Percentiles rank a stretch among this genome's conserved stretches.
phyloP scores from a whole-genome alignment of 2,797 vertebrate genomes.

The Sebastes trivittatus region DNA sequence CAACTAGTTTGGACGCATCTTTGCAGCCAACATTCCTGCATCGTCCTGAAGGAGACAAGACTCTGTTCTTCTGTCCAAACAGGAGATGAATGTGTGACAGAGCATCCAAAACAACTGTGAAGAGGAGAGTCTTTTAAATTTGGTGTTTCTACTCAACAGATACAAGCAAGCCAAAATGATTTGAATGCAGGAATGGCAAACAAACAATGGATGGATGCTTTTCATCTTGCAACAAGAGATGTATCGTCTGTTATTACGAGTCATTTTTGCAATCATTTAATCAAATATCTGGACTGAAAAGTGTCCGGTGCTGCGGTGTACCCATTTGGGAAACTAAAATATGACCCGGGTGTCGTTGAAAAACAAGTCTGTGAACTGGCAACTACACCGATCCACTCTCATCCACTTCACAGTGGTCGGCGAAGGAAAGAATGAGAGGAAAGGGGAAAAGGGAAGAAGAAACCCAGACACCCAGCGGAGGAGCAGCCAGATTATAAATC shows the following conservation, averaged over 20 bases:
- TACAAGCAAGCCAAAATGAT: not conserved
- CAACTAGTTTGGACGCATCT: not conserved
- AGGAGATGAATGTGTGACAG: not conserved
- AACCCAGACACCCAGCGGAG: conserved; percentile 47
- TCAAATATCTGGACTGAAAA: not conserved
- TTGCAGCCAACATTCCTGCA: conserved; percentile 27
- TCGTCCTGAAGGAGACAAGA: conserved; percentile 18
- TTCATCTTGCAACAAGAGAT: not conserved
- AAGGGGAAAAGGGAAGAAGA: conserved; percentile 25
- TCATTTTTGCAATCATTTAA: not conserved
- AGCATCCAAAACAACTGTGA: not conserved
- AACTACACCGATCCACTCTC: conserved; percentile 5
- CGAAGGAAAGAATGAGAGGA: conserved; percentile 17
- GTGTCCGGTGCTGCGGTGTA: not conserved
- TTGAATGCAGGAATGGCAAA: not conserved
- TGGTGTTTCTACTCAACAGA: not conserved
- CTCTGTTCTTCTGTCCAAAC: not conserved
- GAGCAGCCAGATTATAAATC: conserved; percentile 65
- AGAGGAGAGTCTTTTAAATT: not conserved
- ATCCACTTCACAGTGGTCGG: conserved; percentile 4
- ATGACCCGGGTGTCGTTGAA: not conserved
- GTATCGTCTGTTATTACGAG: not conserved
- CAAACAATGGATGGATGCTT: too few species aligned
- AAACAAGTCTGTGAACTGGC: conserved; percentile 28
- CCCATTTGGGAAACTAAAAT: not conserved